Base-by-base conservation (phyloP, 2,113 vertebrate genomes). In the Pterocles burchelli region DNA sequence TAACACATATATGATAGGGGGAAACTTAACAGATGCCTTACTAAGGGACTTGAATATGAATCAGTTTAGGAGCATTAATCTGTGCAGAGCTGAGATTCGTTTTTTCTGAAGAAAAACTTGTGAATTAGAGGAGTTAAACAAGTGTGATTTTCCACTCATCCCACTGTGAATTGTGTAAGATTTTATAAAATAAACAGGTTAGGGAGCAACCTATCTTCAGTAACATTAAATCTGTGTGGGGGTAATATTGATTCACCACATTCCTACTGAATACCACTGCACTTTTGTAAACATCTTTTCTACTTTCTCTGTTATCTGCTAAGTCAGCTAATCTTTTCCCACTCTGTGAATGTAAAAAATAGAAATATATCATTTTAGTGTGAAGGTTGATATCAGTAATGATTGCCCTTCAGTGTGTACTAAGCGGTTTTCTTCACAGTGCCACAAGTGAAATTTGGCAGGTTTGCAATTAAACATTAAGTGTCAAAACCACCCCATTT, bases 21-120 rank as follows among this genome's bases (percentile, higher is more conserved):
- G 80, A 89, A 90, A 84, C 5, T n/a, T 43, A 96, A 80, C 95
- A 96, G 90, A 92, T 96, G 90, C 91, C 93, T 59, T 78, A 74
- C 72, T n/a, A 4, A 81, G 72, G 68, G 91, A 43, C 80, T 41
- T 43, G 91, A 93, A 95, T 93, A 67, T 80, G 92, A 93, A 95
- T 93, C 86, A 96, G 63, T 6, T 74, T 13, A 77, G 80, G 38
- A 92, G 51, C 59, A 76, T 82, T 94, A 89, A 80, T 90, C 72
- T 90, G 65, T 59, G 65, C 72, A 74, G 75, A 83, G 72, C 34
- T 59, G 17, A 89, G 33, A 5, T 13, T 20, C 49, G 16, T 54
- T 79, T 82, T 59, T 89, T 31, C 72, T 75, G 33, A 71, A 38
- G 55, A 77, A 51, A 85, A 90, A 71, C n/a, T 92, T 90, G 58